These are phyloP conservation scores for Watsonalla cultraria DNA, from an alignment of 2,888 invertebrate species.

Conservation along the genomic window DNA sequence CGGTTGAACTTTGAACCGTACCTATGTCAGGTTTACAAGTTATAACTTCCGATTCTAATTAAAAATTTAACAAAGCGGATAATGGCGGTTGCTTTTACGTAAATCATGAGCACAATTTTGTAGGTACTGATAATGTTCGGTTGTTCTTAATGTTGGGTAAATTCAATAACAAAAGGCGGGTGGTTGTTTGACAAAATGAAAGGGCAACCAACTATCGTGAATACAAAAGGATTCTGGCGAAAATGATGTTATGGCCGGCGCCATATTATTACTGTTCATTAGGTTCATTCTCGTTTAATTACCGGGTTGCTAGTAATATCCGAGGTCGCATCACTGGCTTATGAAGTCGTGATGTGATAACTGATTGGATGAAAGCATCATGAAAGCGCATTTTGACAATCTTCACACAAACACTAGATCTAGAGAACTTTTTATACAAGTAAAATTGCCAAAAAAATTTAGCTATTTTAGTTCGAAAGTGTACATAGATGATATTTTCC, in stretches of 20 bases:
- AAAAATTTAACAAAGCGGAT: conserved; percentile 68
- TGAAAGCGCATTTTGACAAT: background rate
- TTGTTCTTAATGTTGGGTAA: conserved; percentile 13
- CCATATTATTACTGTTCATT: background rate
- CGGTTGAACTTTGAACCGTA: conserved; percentile 64
- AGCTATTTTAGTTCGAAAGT: too few relatives aligned
- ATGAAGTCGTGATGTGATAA: background rate
- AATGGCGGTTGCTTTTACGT: conserved; percentile 42
- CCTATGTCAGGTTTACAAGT: conserved; percentile 66
- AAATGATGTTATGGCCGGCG: background rate
- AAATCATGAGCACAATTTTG: conserved; percentile 40
- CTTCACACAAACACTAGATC: background rate
- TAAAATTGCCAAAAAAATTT: too few relatives aligned
- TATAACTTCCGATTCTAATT: conserved; percentile 67
- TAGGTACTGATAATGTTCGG: conserved; percentile 17
- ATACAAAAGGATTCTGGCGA: conserved; percentile 1
- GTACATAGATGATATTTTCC: too few relatives aligned
- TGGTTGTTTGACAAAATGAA: conserved; percentile 6
- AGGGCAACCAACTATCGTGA: conserved; percentile 7
- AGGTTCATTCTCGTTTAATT: background rate
- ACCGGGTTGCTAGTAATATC: background rate
- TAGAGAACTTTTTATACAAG: too few relatives aligned
- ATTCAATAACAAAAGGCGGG: conserved; percentile 11
- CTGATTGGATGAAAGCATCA: background rate
- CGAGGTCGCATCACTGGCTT: background rate